Evolutionary conservation across 2,888 invertebrate genomes (phyloP).

Genomic region (Leucophora obtusa): DNA sequence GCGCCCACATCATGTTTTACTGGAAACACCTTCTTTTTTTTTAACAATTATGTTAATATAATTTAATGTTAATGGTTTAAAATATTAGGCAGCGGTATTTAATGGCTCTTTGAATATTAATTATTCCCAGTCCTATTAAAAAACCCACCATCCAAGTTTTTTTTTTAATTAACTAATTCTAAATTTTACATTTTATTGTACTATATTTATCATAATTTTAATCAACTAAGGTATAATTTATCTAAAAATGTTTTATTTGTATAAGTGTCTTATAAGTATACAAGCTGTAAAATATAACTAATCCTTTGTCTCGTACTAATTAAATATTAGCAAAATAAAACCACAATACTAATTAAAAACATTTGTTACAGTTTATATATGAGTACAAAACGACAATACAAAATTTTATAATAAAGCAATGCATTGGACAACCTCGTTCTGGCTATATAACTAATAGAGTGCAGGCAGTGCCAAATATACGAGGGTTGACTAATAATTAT

Average conservation of each 20-base stretch:
- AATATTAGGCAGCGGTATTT: too few relatives aligned
- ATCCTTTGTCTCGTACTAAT: background rate
- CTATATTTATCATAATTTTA: too few relatives aligned
- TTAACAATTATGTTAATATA: too few relatives aligned
- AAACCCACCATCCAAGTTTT: too few relatives aligned
- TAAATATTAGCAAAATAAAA: conserved; percentile 4
- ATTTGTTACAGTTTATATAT: conserved; percentile 37
- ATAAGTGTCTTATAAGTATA: background rate
- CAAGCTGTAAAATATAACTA: background rate
- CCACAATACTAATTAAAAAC: conserved; percentile 57
- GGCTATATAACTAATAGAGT: background rate
- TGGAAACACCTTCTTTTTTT: too few relatives aligned
- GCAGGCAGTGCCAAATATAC: conserved; percentile 7
- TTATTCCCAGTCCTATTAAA: too few relatives aligned
- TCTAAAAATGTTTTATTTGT: background rate
- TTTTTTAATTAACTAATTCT: too few relatives aligned
- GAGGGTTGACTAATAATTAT: background rate
- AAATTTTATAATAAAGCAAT: conserved; percentile 29
- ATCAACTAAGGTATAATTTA: background rate
- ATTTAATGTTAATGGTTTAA: too few relatives aligned
- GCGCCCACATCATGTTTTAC: too few relatives aligned
- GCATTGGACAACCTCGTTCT: background rate
- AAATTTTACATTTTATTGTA: too few relatives aligned
- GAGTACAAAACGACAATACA: conserved; percentile 1
- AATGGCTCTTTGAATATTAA: too few relatives aligned